phyloP scores from a whole-genome alignment of 37 sponge, comb jelly and placozoan species.

The Dysidea cf. avara region DNA sequence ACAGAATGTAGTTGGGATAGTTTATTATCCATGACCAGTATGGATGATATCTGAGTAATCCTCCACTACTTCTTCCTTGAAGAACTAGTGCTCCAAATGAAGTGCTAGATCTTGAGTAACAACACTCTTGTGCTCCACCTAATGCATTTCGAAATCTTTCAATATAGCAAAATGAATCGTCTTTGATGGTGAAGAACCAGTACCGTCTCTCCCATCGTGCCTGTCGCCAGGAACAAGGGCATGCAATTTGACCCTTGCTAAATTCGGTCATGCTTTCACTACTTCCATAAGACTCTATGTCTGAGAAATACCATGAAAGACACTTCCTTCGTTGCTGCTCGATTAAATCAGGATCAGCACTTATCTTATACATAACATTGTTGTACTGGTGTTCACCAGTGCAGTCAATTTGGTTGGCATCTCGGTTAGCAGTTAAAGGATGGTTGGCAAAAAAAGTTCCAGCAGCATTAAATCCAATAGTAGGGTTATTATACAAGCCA shows the following conservation, averaged over 20 bases:
- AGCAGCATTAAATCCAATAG: conserved; percentile 45
- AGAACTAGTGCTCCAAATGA: too few relatives aligned
- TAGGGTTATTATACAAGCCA: conserved; percentile 12
- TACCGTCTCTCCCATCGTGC: conserved; percentile 2
- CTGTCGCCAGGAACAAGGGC: conserved; percentile 53
- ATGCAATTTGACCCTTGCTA: conserved; percentile 1
- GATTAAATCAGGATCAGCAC: neutral
- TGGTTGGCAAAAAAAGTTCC: conserved; percentile 34
- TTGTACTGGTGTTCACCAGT: conserved; percentile 3
- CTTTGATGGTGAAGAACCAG: too few relatives aligned
- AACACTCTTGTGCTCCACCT: too few relatives aligned
- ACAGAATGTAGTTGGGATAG: too few relatives aligned
- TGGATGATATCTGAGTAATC: too few relatives aligned
- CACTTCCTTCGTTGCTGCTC: conserved; percentile 11
- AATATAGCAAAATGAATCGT: too few relatives aligned
- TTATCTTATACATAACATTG: conserved; percentile 31
- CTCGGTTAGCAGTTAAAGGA: conserved; percentile 8
- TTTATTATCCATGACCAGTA: too few relatives aligned
- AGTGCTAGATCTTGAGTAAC: too few relatives aligned
- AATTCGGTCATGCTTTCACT: neutral
- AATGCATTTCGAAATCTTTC: too few relatives aligned
- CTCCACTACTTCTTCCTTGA: too few relatives aligned
- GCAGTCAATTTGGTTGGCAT: conserved; percentile 10
- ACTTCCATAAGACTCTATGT: neutral
- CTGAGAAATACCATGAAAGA: neutral